A percentile compares a stretch with the other conserved stretches of the same genome.
Conservation (phyloP, 1,140 invertebrate species). For the Cotesia typhae region DNA sequence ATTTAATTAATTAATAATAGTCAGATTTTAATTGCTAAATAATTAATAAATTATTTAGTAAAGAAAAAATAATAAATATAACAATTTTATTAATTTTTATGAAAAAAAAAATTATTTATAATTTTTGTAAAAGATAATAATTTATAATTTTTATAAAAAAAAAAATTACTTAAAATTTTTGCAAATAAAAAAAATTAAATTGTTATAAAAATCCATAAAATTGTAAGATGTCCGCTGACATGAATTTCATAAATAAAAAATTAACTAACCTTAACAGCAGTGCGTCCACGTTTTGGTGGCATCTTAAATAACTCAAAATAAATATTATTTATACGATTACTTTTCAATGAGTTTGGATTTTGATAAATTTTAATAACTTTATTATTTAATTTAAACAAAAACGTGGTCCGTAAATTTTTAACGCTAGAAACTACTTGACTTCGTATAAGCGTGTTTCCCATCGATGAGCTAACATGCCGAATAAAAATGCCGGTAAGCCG, state of each 20-base stretch:
- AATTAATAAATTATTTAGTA: slow-evolving; percentile 20
- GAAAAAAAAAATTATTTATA: too few species aligned
- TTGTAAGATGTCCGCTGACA: too few species aligned
- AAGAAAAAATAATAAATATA: not conserved
- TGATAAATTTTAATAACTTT: not conserved
- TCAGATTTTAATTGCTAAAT: not conserved
- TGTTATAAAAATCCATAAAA: slow-evolving; percentile 5
- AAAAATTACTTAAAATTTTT: too few species aligned
- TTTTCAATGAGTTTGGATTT: not conserved
- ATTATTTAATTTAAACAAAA: not conserved
- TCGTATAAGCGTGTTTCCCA: slow-evolving; percentile 7
- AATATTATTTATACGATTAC: not conserved
- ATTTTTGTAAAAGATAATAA: too few species aligned
- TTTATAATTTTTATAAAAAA: too few species aligned
- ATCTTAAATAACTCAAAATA: slow-evolving; percentile 27
- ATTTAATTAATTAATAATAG: too few species aligned
- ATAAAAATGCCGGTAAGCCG: too few species aligned
- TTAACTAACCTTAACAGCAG: slow-evolving; percentile 43
- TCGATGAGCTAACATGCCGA: not conserved
- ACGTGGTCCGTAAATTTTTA: not conserved
- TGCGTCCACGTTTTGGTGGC: slow-evolving; percentile 47
- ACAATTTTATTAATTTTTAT: too few species aligned
- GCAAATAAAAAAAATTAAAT: not conserved
- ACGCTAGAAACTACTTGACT: not conserved
- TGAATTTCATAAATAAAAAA: too few species aligned